Evolutionary conservation across 2,797 vertebrate genomes (phyloP).

Genomic region (Syndactyla subalaris): DNA sequence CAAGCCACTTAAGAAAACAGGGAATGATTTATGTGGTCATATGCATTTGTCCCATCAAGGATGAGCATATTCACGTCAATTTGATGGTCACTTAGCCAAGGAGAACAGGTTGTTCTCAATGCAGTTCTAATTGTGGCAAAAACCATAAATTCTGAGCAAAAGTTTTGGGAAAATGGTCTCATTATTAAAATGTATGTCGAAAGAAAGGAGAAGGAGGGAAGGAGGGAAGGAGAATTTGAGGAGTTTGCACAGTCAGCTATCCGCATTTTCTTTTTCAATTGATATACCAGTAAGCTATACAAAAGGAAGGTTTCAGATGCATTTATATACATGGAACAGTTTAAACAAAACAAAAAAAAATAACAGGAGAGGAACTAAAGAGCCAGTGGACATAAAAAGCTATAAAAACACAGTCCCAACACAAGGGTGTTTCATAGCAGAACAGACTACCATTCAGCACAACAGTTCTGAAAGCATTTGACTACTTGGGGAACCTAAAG

Average conservation of each 20-base stretch:
- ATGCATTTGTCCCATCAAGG: background rate
- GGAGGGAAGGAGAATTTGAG: background rate
- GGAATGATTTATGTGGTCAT: background rate
- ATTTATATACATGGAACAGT: background rate
- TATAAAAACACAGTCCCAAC: background rate
- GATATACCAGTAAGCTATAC: background rate
- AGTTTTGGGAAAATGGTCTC: background rate
- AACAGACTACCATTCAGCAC: background rate
- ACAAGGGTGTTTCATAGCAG: background rate
- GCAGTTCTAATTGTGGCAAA: background rate
- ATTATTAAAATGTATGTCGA: background rate
- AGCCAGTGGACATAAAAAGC: background rate
- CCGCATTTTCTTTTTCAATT: background rate
- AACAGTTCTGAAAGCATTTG: background rate
- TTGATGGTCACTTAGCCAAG: background rate
- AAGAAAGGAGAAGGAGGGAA: background rate
- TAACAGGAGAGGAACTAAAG: background rate
- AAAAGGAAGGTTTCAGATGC: background rate
- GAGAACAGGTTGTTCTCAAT: slow-evolving; percentile 9
- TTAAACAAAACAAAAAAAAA: too few species aligned
- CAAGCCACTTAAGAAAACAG: background rate
- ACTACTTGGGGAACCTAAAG: background rate
- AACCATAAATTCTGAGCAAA: background rate
- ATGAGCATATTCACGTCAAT: background rate
- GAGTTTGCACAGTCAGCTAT: background rate